phyloP scores from a whole-genome alignment of 2,888 invertebrate genomes.

The Acanthosepion esculentum region DNA sequence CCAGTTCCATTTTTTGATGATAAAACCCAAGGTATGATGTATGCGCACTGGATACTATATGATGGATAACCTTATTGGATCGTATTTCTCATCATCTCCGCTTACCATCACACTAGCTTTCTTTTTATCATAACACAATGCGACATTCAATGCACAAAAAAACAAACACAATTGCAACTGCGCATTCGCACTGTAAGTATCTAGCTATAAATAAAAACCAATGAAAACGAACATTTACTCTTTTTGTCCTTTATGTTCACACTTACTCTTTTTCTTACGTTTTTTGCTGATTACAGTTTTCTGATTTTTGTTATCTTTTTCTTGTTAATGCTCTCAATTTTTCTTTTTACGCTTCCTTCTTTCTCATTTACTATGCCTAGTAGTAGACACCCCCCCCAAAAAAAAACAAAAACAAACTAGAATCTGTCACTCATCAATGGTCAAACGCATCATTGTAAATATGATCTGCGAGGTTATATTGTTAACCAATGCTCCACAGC shows the following conservation, averaged over 20 bases:
- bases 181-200: neutral
- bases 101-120: neutral
- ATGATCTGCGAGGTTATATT: no score
- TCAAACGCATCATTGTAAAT: no score
- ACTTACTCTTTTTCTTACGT: neutral
- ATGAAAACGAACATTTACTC: neutral
- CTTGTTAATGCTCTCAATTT: no score
- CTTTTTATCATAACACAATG: neutral
- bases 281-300: neutral
- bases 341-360: no score
- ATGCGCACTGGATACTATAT: neutral
- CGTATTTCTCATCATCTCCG: neutral
- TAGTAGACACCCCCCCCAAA: no score
- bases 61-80: slow-evolving; percentile 23
- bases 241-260: neutral
- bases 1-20: neutral
- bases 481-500: no score
- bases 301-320: neutral
- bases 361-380: no score
- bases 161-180: neutral
- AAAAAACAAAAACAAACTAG: no score
- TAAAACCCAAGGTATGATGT: neutral
- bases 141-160: neutral
- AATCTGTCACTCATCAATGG: no score
- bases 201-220: neutral